A percentile compares a stretch with the other conserved stretches of the same genome.
Evolutionary conservation across 2,888 invertebrate genomes (phyloP).

Genomic region (Seira sanloemensis): DNA sequence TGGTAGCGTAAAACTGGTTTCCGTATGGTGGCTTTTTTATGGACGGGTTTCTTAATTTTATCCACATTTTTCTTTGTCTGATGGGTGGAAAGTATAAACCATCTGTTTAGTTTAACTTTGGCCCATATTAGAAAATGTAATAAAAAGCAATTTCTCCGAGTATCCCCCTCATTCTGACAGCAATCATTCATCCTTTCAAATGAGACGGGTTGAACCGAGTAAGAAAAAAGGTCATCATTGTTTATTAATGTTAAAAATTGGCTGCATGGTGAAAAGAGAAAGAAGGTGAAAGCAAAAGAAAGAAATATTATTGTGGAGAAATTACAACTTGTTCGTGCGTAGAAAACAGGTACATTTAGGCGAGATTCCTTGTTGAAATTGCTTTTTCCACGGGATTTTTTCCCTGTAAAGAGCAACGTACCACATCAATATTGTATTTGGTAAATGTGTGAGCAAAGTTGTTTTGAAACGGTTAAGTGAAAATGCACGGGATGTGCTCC

Average conservation of each 20-base stretch:
- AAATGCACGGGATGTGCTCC: conserved; percentile 46
- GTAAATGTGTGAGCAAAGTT: conserved; percentile 20
- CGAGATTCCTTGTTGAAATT: conserved; percentile 50
- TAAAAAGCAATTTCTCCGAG: conserved; percentile 35
- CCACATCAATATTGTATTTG: background rate
- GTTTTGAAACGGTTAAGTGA: conserved; percentile 60
- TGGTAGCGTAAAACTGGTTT: too few relatives aligned
- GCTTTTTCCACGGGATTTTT: conserved; percentile 29
- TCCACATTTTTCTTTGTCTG: too few relatives aligned
- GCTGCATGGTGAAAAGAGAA: conserved; percentile 7
- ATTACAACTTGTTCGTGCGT: conserved; percentile 32
- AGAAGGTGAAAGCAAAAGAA: conserved; percentile 20
- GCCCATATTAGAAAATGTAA: too few relatives aligned
- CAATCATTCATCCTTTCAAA: conserved; percentile 56
- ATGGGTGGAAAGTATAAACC: background rate
- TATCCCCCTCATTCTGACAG: conserved; percentile 21
- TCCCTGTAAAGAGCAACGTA: background rate
- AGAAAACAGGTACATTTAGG: conserved; percentile 28
- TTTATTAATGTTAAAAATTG: conserved; percentile 49
- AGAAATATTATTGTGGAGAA: conserved; percentile 32
- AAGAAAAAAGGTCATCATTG: conserved; percentile 53
- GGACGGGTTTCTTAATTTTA: too few relatives aligned
- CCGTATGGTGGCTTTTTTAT: too few relatives aligned
- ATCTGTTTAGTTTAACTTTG: too few relatives aligned
- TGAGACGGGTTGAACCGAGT: conserved; percentile 31